Base-by-base conservation (phyloP, 2,113 vertebrate species). In the Gulo gulo region DNA sequence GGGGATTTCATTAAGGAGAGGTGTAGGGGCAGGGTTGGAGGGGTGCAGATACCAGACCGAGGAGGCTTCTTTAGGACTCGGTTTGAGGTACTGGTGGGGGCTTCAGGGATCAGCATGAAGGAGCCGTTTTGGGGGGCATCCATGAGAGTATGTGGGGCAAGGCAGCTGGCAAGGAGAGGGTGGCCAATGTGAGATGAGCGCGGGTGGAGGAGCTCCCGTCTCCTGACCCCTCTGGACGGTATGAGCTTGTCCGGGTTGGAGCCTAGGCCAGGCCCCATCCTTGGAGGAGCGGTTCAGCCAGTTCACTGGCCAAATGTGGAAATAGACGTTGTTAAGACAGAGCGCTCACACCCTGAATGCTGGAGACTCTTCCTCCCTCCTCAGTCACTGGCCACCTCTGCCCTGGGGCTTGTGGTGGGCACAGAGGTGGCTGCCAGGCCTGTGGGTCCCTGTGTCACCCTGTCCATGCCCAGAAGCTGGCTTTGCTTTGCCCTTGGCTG, bases 301-400 rank as follows among this genome's bases (percentile, higher is more conserved):
- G 76, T 91, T 91, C 69, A 45, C 67, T 67, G 42, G 52, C 59
- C 69, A 67, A 69, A 65, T 42, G 52, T 90, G 21, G 63, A 80
- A 73, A n/a, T 0, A 31, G 63, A 71, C 36, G 34, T 63, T 16
- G 34, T 63, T 16, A 73, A 89, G 67, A 89, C 26, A 12, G 2
- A 55, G 6, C 36, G 4, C n/a, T 84, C 18, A 10, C 18, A 20
- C 29, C 7, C n/a, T 2, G 29, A 69, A 65, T 39, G 63, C 83
- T 39, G 7, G 26, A 92, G 57, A 23, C n/a, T 18, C 1, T 4
- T 7, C 24, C 24, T 79, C 23, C 15, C 12, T 78, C n/a, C 47
- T 67, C 18, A 8, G 15, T 39, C 31, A 7, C 31, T 10, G 0
- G 4, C 23, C 4, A 23, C 7, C 24, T 29, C 16, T 42, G 1